Conservation (phyloP, 2,797 vertebrate genomes). For the Coendou prehensilis region DNA sequence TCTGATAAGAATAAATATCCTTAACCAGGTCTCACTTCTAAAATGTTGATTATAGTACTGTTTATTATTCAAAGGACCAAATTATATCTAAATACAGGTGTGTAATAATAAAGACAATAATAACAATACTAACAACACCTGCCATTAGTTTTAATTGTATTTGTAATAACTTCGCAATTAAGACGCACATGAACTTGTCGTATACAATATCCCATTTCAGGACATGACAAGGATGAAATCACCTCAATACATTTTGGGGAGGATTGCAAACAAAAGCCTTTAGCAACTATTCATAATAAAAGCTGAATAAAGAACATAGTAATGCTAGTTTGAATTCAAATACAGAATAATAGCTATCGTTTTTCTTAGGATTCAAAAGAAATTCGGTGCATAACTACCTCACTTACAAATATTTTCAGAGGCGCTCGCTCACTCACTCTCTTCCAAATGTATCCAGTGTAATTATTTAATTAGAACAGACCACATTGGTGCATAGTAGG, state of each 20-base stretch:
- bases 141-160: constrained; percentile 61
- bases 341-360: constrained; percentile 22
- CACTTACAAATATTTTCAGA: constrained; percentile 55
- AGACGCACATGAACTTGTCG: neutral
- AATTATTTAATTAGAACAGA: constrained; percentile 51
- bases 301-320: constrained; percentile 28
- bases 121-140: neutral
- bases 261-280: constrained; percentile 18
- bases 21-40: neutral
- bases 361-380: constrained; percentile 61
- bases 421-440: neutral
- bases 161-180: constrained; percentile 60
- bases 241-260: neutral
- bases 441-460: neutral
- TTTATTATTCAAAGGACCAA: neutral
- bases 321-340: constrained; percentile 47
- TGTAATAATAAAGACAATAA: constrained; percentile 4
- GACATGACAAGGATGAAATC: constrained; percentile 27
- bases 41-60: neutral
- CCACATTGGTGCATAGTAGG: neutral
- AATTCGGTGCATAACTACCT: constrained; percentile 54
- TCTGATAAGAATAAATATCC: neutral
- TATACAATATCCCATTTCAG: neutral
- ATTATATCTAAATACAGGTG: constrained; percentile 23
- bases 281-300: constrained; percentile 36